Evolutionary conservation across 2,888 invertebrate species (phyloP).

Genomic region (Aphrophora alni): DNA sequence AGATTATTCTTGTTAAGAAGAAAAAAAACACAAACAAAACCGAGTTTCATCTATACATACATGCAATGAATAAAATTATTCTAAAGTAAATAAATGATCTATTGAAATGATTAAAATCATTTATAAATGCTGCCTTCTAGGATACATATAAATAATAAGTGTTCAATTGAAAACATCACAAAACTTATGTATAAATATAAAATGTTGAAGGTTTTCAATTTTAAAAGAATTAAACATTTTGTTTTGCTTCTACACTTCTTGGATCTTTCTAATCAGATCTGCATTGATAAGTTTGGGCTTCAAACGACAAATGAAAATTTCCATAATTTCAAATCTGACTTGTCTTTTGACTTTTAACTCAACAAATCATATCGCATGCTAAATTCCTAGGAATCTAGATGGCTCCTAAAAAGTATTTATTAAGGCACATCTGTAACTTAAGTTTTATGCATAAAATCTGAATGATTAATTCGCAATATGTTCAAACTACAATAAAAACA

Average conservation of each 20-base stretch:
- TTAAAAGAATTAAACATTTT: too few relatives aligned
- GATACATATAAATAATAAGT: neutral
- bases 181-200: too few relatives aligned
- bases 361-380: neutral
- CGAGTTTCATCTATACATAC: neutral
- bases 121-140: neutral
- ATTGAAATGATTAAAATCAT: neutral
- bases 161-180: too few relatives aligned
- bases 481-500: neutral
- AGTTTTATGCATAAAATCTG: neutral
- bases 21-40: neutral
- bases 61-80: neutral
- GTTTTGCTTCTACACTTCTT: too few relatives aligned
- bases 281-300: too few relatives aligned
- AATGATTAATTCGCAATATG: neutral
- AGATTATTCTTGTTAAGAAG: too few relatives aligned
- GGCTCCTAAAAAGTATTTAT: neutral
- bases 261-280: too few relatives aligned
- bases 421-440: conserved; percentile 6
- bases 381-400: neutral
- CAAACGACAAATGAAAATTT: too few relatives aligned
- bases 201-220: too few relatives aligned
- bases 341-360: too few relatives aligned
- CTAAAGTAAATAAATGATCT: neutral
- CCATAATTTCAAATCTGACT: too few relatives aligned